phyloP scores from a whole-genome alignment of 2,113 vertebrate genomes.

The Oxygymnocypris stewartii region DNA sequence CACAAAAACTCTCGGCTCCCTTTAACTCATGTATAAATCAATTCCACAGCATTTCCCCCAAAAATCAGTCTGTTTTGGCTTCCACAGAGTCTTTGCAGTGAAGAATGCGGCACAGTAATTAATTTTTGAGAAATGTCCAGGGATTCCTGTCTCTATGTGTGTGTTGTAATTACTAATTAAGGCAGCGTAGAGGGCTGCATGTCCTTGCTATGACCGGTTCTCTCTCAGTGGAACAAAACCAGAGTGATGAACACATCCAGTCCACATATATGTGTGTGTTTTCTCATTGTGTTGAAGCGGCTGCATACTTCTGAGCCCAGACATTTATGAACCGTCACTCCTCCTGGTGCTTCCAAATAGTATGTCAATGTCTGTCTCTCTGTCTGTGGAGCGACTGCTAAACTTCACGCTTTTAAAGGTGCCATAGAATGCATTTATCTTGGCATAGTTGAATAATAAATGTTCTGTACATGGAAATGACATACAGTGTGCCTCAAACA shows the following conservation, averaged over 20 bases:
- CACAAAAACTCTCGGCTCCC: not conserved
- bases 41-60: not conserved
- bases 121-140: slow-evolving; percentile 27
- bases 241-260: not conserved
- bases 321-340: no score
- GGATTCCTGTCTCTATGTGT: not conserved
- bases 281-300: not conserved
- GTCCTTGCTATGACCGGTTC: slow-evolving; percentile 31
- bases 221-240: not conserved
- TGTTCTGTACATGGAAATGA: no score
- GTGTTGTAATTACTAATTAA: slow-evolving; percentile 22
- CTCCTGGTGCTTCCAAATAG: no score
- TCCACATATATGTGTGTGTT: not conserved
- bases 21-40: not conserved
- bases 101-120: not conserved
- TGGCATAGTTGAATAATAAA: no score
- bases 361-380: not conserved
- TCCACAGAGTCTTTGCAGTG: not conserved
- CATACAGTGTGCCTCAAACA: no score
- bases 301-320: not conserved
- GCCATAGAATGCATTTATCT: no score
- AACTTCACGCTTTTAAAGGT: not conserved
- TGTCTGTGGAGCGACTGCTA: not conserved
- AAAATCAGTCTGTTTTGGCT: not conserved
- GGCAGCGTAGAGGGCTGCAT: not conserved